These are phyloP conservation scores for Pangasianodon hypophthalmus DNA, from an alignment of 2,113 vertebrate genomes.

Conservation along the genomic window DNA sequence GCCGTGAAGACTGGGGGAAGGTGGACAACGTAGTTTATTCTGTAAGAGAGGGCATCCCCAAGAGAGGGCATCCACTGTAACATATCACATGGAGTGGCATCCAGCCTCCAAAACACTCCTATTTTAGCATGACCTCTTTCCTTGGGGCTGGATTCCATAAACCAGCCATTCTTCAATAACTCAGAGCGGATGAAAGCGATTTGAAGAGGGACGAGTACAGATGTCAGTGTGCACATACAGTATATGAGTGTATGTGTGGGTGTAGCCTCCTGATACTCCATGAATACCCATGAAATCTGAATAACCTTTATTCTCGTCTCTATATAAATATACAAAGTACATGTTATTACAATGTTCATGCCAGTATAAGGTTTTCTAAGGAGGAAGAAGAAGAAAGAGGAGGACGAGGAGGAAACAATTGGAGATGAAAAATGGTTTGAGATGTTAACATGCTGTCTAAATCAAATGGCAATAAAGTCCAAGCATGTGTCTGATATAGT, in stretches of 20 bases:
- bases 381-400: neutral
- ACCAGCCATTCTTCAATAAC: constrained; percentile 62
- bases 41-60: constrained; percentile 45
- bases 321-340: neutral
- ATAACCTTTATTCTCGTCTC: neutral
- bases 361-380: neutral
- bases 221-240: neutral
- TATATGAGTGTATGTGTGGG: neutral
- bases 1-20: constrained; percentile 53
- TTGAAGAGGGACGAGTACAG: constrained; percentile 2
- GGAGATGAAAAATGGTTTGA: neutral
- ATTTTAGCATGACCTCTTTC: constrained; percentile 61
- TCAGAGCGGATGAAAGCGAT: constrained; percentile 42
- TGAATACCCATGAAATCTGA: neutral
- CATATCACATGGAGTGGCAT: constrained; percentile 67
- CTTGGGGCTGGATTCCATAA: constrained; percentile 50
- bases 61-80: constrained; percentile 52
- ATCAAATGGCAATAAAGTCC: constrained; percentile 21
- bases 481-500: constrained; percentile 39
- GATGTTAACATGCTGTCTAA: neutral
- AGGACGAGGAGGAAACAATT: constrained; percentile 7
- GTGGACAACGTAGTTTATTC: constrained; percentile 57
- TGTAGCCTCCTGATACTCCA: constrained; percentile 3
- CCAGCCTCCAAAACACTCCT: constrained; percentile 57
- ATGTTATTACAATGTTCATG: neutral